Conservation (phyloP, 1,140 invertebrate genomes). For the Phenacoccus solenopsis region DNA sequence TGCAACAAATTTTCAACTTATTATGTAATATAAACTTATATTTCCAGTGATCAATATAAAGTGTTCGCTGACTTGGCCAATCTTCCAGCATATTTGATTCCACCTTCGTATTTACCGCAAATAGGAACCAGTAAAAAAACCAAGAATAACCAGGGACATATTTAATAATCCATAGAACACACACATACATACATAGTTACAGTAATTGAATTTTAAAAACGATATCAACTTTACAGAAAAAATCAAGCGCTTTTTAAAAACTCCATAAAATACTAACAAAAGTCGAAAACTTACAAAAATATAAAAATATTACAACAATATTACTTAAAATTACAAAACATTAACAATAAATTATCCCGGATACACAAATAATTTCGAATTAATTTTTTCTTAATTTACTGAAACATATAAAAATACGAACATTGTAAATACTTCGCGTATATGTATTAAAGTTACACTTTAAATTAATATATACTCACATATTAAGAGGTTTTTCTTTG, state of each 20-base stretch:
- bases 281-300: too few species aligned
- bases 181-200: too few species aligned
- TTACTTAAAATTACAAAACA: too few species aligned
- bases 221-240: not conserved
- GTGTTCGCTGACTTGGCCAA: constrained; percentile 97
- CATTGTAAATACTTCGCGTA: too few species aligned
- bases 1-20: not conserved
- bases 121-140: constrained; percentile 34
- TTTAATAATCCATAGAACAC: not conserved
- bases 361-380: too few species aligned
- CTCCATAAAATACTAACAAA: not conserved
- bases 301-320: too few species aligned
- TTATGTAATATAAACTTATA: constrained; percentile 22
- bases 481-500: not conserved
- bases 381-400: too few species aligned
- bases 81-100: constrained; percentile 88
- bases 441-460: too few species aligned
- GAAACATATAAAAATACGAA: too few species aligned
- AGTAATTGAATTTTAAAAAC: too few species aligned
- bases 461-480: too few species aligned
- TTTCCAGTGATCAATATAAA: constrained; percentile 92
- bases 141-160: not conserved
- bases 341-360: too few species aligned
- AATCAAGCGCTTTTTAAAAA: not conserved
- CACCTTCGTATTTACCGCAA: constrained; percentile 77